Base-by-base conservation (phyloP, 92 coral and sea anemone genomes). In the Siderastrea siderea region DNA sequence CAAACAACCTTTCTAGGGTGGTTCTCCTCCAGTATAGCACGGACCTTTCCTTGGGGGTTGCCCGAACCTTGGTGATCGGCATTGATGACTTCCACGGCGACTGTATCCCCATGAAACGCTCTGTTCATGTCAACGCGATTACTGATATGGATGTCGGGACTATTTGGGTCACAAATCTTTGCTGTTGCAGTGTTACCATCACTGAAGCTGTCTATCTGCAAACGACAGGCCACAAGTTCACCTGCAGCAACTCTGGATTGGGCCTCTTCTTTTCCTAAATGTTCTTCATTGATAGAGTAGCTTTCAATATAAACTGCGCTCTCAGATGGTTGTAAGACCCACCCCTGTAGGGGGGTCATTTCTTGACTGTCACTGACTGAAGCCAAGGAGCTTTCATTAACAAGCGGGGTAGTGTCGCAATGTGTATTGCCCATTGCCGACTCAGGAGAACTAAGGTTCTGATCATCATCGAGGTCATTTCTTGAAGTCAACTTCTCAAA, bases 1-100 rank as follows among this genome's bases (percentile, higher is more conserved):
- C 99, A 97, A 83, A 95, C 91, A 45, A 86, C 93, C 26, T 92
- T 86, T 59, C 99, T 89, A 68, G 91, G 91, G 71, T 97, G 98
- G 14, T 86, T 85, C 79, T 93, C 94, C 68, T 91, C 79, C 63
- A 93, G 79, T 58, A 97, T 85, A 6, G 91, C 89, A 52, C 88
- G 88, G 45, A 97, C 98, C 71, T 96, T 97, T 0, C 99, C 99
- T 48, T 84, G 87, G 44, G 90, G 86, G 3, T 71, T 69, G 13
- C 78, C 49, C 52, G 86, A 57, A 38, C 68, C 75, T 50, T 78
- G 75, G 17, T 78, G 69, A 16, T 17, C 47, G 49, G 45, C 71
- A 16, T 75, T 78, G 7, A 80, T 64, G 45, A 94, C 67, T 91
- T 92, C 92, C 62, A 95, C 97, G 1, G 97, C 99, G 54, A 97